Evolutionary conservation across 1,140 invertebrate genomes (phyloP).

Genomic region (Neotoxoptera formosana): DNA sequence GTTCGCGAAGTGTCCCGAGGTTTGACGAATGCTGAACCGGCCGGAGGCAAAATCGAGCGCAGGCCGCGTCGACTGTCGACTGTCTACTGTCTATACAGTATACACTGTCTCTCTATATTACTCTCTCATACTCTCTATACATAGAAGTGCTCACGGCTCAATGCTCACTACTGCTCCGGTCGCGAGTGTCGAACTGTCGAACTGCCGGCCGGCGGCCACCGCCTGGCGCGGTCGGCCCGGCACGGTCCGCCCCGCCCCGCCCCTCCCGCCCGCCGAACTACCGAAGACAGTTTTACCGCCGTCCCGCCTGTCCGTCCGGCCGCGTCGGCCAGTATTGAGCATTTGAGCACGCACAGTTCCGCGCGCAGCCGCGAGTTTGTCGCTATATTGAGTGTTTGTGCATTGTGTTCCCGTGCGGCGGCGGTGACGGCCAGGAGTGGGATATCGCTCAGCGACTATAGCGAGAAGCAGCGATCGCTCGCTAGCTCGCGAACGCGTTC

Average conservation of each 20-base stretch:
- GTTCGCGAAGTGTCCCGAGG: background rate
- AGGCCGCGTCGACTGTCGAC: too few species aligned
- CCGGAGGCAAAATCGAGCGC: background rate
- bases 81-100: too few species aligned
- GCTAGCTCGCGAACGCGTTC: background rate
- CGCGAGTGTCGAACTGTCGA: background rate
- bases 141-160: background rate
- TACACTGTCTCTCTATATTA: too few species aligned
- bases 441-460: background rate
- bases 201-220: background rate
- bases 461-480: too few species aligned
- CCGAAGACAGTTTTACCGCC: background rate
- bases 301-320: too few species aligned
- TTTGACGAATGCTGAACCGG: background rate
- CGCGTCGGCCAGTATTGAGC: background rate
- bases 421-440: too few species aligned
- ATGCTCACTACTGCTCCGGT: too few species aligned
- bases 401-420: background rate
- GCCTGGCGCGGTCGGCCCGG: too few species aligned
- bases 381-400: background rate
- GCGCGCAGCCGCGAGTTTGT: background rate
- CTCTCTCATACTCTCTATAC: too few species aligned
- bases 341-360: background rate
- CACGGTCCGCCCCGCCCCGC: too few species aligned
- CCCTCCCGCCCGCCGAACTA: too few species aligned